These are phyloP conservation scores for Agonopterix arenella DNA, from an alignment of 2,888 invertebrate species.

Conservation along the genomic window DNA sequence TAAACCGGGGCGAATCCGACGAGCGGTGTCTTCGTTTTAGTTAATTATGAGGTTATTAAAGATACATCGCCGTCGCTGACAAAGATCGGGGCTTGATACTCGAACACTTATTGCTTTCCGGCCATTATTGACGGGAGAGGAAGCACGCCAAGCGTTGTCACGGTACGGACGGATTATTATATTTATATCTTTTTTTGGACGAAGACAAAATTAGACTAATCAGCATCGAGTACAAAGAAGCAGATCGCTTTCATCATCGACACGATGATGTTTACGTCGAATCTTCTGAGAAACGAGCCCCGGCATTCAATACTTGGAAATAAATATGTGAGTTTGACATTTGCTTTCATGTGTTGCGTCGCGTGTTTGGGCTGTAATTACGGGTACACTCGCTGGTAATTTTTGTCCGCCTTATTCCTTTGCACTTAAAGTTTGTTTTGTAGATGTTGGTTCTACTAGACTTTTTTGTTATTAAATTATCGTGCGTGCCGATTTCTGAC, in stretches of 20 bases:
- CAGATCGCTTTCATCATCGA: conserved; percentile 77
- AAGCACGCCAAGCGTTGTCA: conserved; percentile 53
- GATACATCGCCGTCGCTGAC: conserved; percentile 38
- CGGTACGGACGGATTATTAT: conserved; percentile 56
- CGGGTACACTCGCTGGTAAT: conserved; percentile 32
- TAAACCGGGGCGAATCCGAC: conserved; percentile 60
- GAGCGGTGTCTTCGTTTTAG: conserved; percentile 58
- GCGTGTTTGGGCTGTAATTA: conserved; percentile 72
- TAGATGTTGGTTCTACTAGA: conserved; percentile 39
- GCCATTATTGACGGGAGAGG: conserved; percentile 35
- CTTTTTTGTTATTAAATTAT: conserved; percentile 75
- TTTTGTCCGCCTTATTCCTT: conserved; percentile 35
- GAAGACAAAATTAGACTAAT: conserved; percentile 69
- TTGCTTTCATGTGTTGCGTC: conserved; percentile 72
- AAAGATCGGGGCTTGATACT: conserved; percentile 6
- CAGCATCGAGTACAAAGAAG: conserved; percentile 71
- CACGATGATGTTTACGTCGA: conserved; percentile 71
- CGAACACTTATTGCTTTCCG: conserved; percentile 26
- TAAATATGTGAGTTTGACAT: conserved; percentile 77
- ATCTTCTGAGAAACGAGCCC: conserved; percentile 64
- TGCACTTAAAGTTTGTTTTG: conserved; percentile 49
- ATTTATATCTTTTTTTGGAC: conserved; percentile 26
- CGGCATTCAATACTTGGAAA: conserved; percentile 76
- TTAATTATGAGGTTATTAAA: conserved; percentile 71
- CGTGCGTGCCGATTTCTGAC: conserved; percentile 75